These are phyloP conservation scores for Anolis sagrei DNA, from an alignment of 2,113 vertebrate species.

Conservation along the genomic window DNA sequence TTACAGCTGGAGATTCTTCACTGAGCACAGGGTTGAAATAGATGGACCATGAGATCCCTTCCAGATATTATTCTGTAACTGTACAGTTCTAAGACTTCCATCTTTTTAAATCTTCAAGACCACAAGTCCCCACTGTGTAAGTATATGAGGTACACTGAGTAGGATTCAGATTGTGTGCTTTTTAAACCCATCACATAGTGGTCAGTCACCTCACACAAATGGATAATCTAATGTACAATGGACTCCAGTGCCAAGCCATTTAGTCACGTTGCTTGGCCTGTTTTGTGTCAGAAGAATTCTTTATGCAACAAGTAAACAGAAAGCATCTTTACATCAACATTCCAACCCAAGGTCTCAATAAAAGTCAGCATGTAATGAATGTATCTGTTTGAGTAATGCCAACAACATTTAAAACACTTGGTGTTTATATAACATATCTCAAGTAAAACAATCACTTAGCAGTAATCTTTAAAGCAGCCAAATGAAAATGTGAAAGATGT, in stretches of 20 bases:
- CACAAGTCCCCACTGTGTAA: background rate
- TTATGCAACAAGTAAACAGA: background rate
- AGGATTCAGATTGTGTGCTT: background rate
- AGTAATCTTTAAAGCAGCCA: background rate
- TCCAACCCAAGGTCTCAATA: background rate
- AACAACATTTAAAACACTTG: background rate
- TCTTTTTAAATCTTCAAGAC: background rate
- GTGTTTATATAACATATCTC: background rate
- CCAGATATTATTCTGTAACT: no score
- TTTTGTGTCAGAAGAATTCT: background rate
- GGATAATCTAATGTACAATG: background rate
- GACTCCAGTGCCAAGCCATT: background rate
- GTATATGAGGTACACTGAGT: background rate
- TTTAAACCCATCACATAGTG: background rate
- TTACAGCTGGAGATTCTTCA: no score
- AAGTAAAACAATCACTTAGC: background rate
- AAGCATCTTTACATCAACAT: background rate
- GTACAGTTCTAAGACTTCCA: background rate
- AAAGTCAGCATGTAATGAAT: background rate
- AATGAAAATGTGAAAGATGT: background rate
- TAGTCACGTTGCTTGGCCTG: background rate
- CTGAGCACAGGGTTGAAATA: no score
- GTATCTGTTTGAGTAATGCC: background rate
- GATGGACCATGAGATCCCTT: no score
- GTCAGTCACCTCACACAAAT: background rate